Evolutionary conservation across 2,797 vertebrate species (phyloP).

Genomic region (Acridotheres tristis): DNA sequence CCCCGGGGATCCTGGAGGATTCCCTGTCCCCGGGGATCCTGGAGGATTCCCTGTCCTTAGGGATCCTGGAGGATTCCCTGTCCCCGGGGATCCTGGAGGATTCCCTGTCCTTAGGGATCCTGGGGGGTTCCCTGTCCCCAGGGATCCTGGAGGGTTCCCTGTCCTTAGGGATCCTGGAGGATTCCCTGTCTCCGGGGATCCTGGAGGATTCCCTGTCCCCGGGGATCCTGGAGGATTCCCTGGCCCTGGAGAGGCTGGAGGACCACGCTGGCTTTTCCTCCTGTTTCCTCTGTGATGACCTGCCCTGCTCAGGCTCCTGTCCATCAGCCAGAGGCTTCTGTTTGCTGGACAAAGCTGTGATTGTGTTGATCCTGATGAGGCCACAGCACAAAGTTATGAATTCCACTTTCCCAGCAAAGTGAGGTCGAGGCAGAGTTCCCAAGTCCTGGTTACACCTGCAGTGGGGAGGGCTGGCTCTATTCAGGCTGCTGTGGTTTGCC

Average conservation of each 20-base stretch:
- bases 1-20: no score
- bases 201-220: no score
- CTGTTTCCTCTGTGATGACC: background rate
- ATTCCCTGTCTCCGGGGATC: no score
- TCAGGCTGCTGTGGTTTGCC: background rate
- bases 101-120: no score
- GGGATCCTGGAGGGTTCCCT: background rate
- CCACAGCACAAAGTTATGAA: background rate
- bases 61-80: background rate
- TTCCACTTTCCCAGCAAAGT: background rate
- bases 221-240: background rate
- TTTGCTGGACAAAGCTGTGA: background rate
- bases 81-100: background rate
- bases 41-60: background rate
- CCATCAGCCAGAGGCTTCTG: background rate
- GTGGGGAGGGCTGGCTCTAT: background rate
- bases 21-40: background rate
- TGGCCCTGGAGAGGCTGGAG: background rate
- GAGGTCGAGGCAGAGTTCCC: background rate
- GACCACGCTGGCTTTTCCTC: background rate
- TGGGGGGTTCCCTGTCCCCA: no score
- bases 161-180: no score
- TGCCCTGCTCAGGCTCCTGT: background rate
- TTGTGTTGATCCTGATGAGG: background rate
- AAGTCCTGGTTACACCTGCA: background rate